Evolutionary conservation across 2,888 invertebrate genomes (phyloP).

Genomic region (Euspilapteryx auroguttella): DNA sequence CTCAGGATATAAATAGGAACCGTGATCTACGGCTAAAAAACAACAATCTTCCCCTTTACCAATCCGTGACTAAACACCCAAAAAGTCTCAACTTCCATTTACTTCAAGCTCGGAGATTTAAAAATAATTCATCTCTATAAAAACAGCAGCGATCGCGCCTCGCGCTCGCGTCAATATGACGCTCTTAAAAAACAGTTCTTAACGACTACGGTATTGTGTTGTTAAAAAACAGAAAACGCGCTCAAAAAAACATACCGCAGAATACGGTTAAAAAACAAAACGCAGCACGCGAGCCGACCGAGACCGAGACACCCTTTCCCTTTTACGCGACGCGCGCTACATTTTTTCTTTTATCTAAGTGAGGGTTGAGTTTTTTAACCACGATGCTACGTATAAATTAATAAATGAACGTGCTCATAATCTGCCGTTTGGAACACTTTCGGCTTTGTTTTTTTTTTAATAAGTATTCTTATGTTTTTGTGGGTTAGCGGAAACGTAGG

Average conservation of each 20-base stretch:
- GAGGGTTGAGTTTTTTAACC: constrained; percentile 53
- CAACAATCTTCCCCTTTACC: constrained; percentile 36
- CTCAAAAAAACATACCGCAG: constrained; percentile 57
- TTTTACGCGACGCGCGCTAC: constrained; percentile 55
- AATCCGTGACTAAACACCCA: constrained; percentile 43
- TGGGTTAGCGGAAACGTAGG: constrained; percentile 37
- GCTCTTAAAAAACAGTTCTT: constrained; percentile 50
- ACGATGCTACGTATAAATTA: constrained; percentile 54
- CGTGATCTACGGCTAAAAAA: constrained; percentile 20
- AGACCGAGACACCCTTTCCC: constrained; percentile 52
- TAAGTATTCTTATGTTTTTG: constrained; percentile 54
- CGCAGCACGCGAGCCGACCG: constrained; percentile 54
- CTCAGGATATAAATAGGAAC: constrained; percentile 28
- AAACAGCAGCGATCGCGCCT: constrained; percentile 40
- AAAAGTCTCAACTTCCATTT: constrained; percentile 38
- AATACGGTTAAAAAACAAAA: constrained; percentile 52
- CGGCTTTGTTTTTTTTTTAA: constrained; percentile 46
- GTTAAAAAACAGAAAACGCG: constrained; percentile 57
- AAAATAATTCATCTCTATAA: constrained; percentile 40
- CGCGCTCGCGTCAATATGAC: constrained; percentile 45
- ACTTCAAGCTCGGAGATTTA: constrained; percentile 39
- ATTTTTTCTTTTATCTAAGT: constrained; percentile 43
- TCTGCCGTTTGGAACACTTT: constrained; percentile 56
- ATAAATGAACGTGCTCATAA: constrained; percentile 59
- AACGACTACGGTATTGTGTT: constrained; percentile 53